Percentiles rank a stretch among this genome's conserved stretches.
Conservation (phyloP, 2,797 vertebrate genomes). For the Brotula barbata region DNA sequence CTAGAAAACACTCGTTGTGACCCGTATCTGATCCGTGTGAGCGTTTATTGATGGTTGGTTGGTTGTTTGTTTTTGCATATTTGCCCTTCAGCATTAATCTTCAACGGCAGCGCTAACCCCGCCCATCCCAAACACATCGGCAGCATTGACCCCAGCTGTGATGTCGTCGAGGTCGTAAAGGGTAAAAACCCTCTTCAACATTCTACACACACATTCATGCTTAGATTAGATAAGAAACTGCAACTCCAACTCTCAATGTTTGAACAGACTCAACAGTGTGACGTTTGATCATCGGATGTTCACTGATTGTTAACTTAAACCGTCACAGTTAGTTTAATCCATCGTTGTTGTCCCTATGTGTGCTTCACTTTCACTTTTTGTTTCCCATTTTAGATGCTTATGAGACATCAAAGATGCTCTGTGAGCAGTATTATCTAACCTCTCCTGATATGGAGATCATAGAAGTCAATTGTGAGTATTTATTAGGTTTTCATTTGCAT, state of each 20-base stretch:
- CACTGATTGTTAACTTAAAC: too few species aligned
- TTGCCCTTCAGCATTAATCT: slow-evolving; percentile 87
- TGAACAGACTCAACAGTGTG: slow-evolving; percentile 10
- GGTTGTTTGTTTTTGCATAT: slow-evolving; percentile 16
- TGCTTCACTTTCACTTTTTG: background rate
- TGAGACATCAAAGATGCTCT: slow-evolving; percentile 91
- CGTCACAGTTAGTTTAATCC: too few species aligned
- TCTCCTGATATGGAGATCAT: slow-evolving; percentile 92
- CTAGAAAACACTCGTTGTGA: too few species aligned
- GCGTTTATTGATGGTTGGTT: background rate
- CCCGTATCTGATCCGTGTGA: too few species aligned
- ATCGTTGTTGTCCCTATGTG: too few species aligned
- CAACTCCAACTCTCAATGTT: background rate
- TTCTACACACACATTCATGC: too few species aligned
- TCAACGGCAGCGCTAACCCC: slow-evolving; percentile 86
- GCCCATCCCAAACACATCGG: slow-evolving; percentile 95
- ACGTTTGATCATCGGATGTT: slow-evolving; percentile 21
- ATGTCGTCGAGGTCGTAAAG: slow-evolving; percentile 90
- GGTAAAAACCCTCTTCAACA: slow-evolving; percentile 76
- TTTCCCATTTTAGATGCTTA: slow-evolving; percentile 85
- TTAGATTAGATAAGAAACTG: too few species aligned
- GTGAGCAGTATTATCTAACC: slow-evolving; percentile 96
- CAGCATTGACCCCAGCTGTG: slow-evolving; percentile 96
- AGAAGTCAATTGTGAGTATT: slow-evolving; percentile 88
- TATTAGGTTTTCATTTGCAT: background rate